Conservation (phyloP, 2,113 vertebrate genomes). For the Hemichromis elongatus region DNA sequence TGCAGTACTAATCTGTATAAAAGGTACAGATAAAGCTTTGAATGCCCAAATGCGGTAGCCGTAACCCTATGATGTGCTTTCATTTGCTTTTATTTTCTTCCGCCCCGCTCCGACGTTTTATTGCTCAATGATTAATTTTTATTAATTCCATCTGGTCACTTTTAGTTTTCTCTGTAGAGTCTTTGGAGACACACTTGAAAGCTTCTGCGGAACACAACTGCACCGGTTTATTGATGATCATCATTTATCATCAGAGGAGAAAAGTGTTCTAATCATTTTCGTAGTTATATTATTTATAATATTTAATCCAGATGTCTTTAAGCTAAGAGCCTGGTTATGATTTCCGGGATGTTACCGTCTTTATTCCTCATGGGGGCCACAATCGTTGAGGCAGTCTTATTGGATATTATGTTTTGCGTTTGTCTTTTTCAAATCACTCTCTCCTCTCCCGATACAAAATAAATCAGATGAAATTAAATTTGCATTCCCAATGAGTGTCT, state of each 20-base stretch:
- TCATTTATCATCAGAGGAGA: not conserved
- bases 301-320: not conserved
- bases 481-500: conserved; percentile 42
- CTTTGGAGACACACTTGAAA: not conserved
- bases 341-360: not conserved
- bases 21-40: not conserved
- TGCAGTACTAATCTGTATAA: not conserved
- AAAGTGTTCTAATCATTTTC: not conserved
- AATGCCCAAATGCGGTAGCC: not conserved
- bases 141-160: not conserved
- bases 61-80: not conserved
- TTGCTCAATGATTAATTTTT: not conserved
- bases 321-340: not conserved
- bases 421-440: conserved; percentile 3
- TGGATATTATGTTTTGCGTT: conserved; percentile 1
- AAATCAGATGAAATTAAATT: conserved; percentile 53
- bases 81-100: not conserved
- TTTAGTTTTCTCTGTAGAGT: not conserved
- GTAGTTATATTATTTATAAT: not conserved
- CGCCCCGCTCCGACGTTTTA: not conserved
- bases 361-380: conserved; percentile 5
- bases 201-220: not conserved
- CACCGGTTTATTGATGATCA: not conserved
- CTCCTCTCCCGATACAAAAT: not conserved
- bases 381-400: not conserved